Evolutionary conservation across 1,140 invertebrate genomes (phyloP), one percentile per base, ranked within the genome.

Genomic region (Phymastichus coffea): DNA sequence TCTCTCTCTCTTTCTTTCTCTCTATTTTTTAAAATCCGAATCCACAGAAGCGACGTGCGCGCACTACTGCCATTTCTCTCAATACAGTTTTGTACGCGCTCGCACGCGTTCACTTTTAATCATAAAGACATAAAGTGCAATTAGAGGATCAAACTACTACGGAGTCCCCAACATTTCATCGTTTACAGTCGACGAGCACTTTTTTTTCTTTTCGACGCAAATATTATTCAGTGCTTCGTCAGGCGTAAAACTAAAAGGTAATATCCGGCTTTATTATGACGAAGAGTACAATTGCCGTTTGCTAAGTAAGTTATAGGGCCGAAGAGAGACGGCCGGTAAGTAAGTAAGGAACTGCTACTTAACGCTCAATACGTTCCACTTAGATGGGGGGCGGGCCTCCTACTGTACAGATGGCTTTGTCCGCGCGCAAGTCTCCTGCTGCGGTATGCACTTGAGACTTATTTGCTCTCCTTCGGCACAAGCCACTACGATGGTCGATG

Each of bases 351-450:
- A n/a, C n/a, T 66, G 60, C 69, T 70, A 70, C 71, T 70, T 68
- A 71, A 49, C 64, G 61, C 67, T 71, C 66, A 65, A 75, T 75
- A 71, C 57, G 64, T 75, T 70, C 66, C 67, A 74, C 69, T 74
- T 73, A 74, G 43, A 33, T 7, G 57, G 60, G 63, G 63, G 61
- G 68, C 66, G 17, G 12, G 17, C 25, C n/a, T 1, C 56, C 43
- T 49, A 58, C 48, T 58, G 48, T 46, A 48, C 44, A 20, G 28
- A 63, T n/a, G 33, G 56, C 63, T 49, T 63, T 63, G 66, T 22
- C 28, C 41, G 51, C 48, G 20, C 53, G 56, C 14, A 10, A 59
- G 59, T 62, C n/a, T 53, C 46, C 30, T 23, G 15, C 20, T 14
- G 19, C 10, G 15, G n/a, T 22, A 4, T 49, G 19, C 15, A 28